Conservation (phyloP, 2,888 invertebrate genomes). For the Tetheella fluctuosa region DNA sequence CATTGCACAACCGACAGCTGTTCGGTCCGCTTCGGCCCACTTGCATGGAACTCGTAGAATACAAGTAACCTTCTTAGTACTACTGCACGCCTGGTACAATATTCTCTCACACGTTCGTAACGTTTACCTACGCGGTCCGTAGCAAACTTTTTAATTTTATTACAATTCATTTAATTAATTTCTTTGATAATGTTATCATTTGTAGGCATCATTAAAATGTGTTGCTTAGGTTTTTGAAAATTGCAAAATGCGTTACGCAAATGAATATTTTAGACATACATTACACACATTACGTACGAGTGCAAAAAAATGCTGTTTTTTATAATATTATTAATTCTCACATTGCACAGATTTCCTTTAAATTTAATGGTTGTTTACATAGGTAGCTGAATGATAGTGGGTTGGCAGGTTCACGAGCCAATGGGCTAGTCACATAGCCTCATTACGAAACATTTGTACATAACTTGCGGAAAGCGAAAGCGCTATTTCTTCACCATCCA, state of each 20-base stretch:
- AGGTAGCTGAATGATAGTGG: slow-evolving; percentile 33
- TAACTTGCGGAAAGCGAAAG: slow-evolving; percentile 82
- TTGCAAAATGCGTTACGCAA: neutral
- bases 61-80: slow-evolving; percentile 32
- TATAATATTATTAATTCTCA: neutral
- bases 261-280: neutral
- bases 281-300: too few species aligned
- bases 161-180: too few species aligned
- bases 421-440: slow-evolving; percentile 73
- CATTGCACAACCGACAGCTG: slow-evolving; percentile 31
- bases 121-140: slow-evolving; percentile 26
- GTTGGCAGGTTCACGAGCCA: slow-evolving; percentile 59
- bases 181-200: neutral
- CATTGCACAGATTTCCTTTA: neutral
- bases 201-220: neutral
- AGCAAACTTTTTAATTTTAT: neutral
- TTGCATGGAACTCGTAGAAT: slow-evolving; percentile 9
- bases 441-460: slow-evolving; percentile 79
- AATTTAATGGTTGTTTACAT: slow-evolving; percentile 22
- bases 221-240: neutral
- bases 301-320: neutral
- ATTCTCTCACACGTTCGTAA: slow-evolving; percentile 48
- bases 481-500: slow-evolving; percentile 77
- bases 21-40: slow-evolving; percentile 14
- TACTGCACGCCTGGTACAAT: slow-evolving; percentile 56